These are phyloP conservation scores for Argyrosomus japonicus DNA, from an alignment of 2,113 vertebrate genomes.

Conservation along the genomic window DNA sequence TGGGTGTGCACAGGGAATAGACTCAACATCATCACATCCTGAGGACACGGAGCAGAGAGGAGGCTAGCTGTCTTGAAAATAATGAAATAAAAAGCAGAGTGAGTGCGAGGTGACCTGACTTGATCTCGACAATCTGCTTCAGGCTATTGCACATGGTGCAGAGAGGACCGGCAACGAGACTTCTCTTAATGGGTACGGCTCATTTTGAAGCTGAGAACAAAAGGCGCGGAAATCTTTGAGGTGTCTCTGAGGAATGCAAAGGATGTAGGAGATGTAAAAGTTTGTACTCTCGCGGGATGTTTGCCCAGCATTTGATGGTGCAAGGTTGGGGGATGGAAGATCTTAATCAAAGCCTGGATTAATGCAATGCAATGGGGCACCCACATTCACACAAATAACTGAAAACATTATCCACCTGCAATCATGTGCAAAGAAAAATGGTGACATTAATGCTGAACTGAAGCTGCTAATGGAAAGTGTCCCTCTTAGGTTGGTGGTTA, in stretches of 20 bases:
- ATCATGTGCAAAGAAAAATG: neutral
- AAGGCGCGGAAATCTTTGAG: constrained; percentile 46
- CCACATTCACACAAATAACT: neutral
- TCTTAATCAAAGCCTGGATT: constrained; percentile 44
- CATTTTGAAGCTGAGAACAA: constrained; percentile 66
- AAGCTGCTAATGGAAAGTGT: neutral
- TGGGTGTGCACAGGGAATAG: constrained; percentile 24
- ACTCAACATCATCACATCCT: constrained; percentile 50
- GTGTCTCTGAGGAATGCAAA: constrained; percentile 37
- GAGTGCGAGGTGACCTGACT: constrained; percentile 37
- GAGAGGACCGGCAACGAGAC: constrained; percentile 26
- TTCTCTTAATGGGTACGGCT: constrained; percentile 54
- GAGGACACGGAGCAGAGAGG: constrained; percentile 11
- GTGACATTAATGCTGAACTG: neutral
- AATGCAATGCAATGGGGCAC: neutral
- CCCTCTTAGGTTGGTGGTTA: neutral
- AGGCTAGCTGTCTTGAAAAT: constrained; percentile 59
- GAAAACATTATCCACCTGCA: neutral
- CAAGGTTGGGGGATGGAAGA: constrained; percentile 3
- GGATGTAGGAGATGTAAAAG: constrained; percentile 10
- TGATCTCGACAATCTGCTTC: constrained; percentile 62
- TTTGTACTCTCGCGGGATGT: constrained; percentile 11
- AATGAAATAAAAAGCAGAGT: constrained; percentile 53
- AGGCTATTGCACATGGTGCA: constrained; percentile 36
- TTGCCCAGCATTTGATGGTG: constrained; percentile 36